Base-by-base conservation (phyloP, 2,888 invertebrate species). In the Orchesellides sinensis region DNA sequence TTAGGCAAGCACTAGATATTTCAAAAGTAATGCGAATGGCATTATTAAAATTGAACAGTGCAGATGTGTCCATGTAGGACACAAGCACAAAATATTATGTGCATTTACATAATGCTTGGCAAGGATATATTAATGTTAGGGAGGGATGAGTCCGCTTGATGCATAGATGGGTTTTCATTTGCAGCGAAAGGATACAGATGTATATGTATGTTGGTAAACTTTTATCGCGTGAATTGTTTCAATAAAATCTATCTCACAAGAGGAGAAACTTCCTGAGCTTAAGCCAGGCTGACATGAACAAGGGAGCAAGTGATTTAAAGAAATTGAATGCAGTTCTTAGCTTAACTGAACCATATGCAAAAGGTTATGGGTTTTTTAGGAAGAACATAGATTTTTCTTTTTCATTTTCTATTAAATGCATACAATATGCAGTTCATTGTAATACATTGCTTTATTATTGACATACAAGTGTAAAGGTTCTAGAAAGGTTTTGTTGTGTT, bases 11-110 rank as follows among this genome's bases (percentile, higher is more conserved):
- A 68, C 45, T 6, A 61, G 45, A 56, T 45, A 45, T 66, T 66
- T 56, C 29, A 56, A 32, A 25, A 69, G 69, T 17, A 61, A 49
- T 59, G 59, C 68, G 59, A 77, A 77, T 69, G 61, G 69, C 61
- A 78, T 78, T 78, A 78, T 78, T 78, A 78, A 78, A 77, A 78
- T 78, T 68, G 49, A 25, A 32, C 61, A 35, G 32, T 78, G 35
- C 29, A 17, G 45, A 45, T 32, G 23, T 17, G 35, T 54, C 69
- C 68, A 78, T 59, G 65, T 78, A 78, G 69, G 69, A 78, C 49
- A 45, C 27, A 56, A 25, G 66, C 66, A 66, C 66, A n/a, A n/a
- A n/a, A n/a, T n/a, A n/a, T n/a, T n/a, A n/a, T n/a, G n/a, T n/a
- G n/a, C n/a, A n/a, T n/a, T n/a, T n/a, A n/a, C n/a, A n/a, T n/a